A percentile compares a stretch with the other conserved stretches of the same genome.
Evolutionary conservation across 2,113 vertebrate species (phyloP).

Genomic region (Myrmecophaga tridactyla): DNA sequence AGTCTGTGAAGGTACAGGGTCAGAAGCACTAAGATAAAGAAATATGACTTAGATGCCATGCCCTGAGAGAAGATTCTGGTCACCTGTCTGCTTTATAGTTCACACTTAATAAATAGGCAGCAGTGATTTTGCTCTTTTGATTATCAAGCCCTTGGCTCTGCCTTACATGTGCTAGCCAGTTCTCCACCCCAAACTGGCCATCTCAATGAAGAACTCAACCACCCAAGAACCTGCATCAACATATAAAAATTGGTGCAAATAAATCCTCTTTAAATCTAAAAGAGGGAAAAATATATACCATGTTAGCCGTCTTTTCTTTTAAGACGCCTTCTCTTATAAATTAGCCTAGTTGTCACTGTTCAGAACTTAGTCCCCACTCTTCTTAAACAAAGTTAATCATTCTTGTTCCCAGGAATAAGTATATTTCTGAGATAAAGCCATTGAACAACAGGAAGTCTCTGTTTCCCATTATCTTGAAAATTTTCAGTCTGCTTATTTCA

Average conservation of each 20-base stretch:
- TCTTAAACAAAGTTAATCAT: not conserved
- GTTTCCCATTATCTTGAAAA: not conserved
- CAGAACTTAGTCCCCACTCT: not conserved
- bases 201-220: not conserved
- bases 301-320: not conserved
- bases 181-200: not conserved
- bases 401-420: not conserved
- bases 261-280: not conserved
- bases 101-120: not conserved
- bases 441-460: not conserved
- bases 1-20: not conserved
- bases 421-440: not conserved
- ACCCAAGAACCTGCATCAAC: not conserved
- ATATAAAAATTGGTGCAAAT: not conserved
- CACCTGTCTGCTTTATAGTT: not conserved
- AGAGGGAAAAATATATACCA: not conserved
- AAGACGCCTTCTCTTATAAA: not conserved
- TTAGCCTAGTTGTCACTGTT: not conserved
- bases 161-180: not conserved
- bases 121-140: not conserved
- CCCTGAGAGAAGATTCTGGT: not conserved
- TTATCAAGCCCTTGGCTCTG: not conserved
- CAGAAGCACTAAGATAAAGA: not conserved
- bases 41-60: not conserved
- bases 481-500: slow-evolving; percentile 6